Conservation (phyloP, 2,797 vertebrate species). For the Erithacus rubecula region DNA sequence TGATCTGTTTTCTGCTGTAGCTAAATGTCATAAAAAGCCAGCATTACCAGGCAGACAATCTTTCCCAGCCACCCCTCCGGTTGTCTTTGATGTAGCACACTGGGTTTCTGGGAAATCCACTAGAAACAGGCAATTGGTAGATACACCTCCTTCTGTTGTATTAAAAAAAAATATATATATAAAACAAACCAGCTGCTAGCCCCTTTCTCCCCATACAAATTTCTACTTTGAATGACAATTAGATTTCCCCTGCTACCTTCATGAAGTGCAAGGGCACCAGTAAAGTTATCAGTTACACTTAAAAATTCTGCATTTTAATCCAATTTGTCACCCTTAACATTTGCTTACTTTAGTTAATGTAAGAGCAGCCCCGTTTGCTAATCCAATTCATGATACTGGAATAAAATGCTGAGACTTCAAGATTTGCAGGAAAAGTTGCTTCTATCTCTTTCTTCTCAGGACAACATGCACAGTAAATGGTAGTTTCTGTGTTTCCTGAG, state of each 20-base stretch:
- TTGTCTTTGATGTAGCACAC: not conserved
- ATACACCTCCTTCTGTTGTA: not conserved
- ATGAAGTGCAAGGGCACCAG: not conserved
- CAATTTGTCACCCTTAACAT: constrained; percentile 4
- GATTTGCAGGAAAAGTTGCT: not conserved
- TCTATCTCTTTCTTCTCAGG: not conserved
- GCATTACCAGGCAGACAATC: not conserved
- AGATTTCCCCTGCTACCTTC: not conserved
- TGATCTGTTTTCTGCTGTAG: constrained; percentile 32
- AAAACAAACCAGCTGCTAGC: not conserved
- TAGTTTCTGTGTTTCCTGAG: not conserved
- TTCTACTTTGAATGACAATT: not conserved
- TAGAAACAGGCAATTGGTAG: not conserved
- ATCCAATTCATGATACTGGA: not conserved
- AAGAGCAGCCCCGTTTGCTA: constrained; percentile 5
- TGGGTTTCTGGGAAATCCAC: not conserved
- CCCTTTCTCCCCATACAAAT: not conserved
- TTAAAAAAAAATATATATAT: not conserved
- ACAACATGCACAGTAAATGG: not conserved
- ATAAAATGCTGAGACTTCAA: not conserved
- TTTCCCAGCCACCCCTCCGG: not conserved
- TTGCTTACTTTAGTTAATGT: not conserved
- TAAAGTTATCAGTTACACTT: not conserved
- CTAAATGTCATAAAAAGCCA: constrained; percentile 7
- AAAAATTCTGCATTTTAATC: constrained; percentile 30